phyloP scores from a whole-genome alignment of 2,113 vertebrate genomes.

The Callipepla californica region DNA sequence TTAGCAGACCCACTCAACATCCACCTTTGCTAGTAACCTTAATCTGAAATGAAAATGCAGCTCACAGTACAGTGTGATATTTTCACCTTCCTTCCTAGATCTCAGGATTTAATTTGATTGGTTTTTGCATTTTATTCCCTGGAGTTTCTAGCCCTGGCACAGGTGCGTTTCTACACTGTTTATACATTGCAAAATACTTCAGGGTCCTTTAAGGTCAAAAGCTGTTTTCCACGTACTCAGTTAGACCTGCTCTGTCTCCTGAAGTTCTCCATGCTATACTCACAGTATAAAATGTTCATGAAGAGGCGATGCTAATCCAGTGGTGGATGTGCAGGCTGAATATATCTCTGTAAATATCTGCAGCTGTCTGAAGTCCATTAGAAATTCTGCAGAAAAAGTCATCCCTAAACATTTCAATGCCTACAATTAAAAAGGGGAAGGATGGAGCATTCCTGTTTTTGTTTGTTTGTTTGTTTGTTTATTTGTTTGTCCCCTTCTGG shows the following conservation, averaged over 20 bases:
- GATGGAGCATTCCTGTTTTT: constrained; percentile 5
- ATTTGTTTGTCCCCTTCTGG: not conserved
- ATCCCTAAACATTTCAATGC: not conserved
- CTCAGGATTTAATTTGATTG: not conserved
- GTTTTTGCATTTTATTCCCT: not conserved
- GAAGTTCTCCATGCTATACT: not conserved
- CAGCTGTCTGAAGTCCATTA: fast-evolving
- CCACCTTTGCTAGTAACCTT: not conserved
- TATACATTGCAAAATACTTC: not conserved
- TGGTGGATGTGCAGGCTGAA: not conserved
- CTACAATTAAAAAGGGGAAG: not conserved
- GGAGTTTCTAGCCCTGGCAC: not conserved
- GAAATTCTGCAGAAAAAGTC: not conserved
- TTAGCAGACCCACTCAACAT: not conserved
- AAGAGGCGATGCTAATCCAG: not conserved
- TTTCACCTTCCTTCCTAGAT: not conserved
- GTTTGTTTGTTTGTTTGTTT: not conserved
- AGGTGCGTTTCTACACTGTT: not conserved
- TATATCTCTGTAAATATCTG: not conserved
- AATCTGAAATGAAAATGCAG: not conserved
- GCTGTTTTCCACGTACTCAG: not conserved
- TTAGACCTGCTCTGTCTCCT: not conserved
- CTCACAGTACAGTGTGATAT: not conserved
- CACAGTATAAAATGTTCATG: not conserved
- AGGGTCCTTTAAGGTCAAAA: not conserved